A percentile compares a stretch with the other conserved stretches of the same genome.
Evolutionary conservation across 2,888 invertebrate genomes (phyloP).

Genomic region (Microdon myrmicae): DNA sequence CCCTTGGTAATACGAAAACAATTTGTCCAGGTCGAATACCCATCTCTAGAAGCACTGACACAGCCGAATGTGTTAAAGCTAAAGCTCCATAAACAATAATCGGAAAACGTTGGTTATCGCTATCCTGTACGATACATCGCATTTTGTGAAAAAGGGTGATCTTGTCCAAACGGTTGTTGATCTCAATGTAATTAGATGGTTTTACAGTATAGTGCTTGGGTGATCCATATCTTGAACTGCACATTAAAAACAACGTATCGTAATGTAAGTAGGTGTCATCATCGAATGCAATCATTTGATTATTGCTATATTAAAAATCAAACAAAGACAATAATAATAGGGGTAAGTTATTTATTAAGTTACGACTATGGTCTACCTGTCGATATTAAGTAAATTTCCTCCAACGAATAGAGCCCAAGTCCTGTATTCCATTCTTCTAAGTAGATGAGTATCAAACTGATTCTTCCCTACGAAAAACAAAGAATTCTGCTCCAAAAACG

Average conservation of each 20-base stretch:
- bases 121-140: neutral
- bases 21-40: conserved; percentile 49
- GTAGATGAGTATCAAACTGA: conserved; percentile 19
- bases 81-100: conserved; percentile 58
- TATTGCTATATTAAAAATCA: neutral
- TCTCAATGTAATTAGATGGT: conserved; percentile 57
- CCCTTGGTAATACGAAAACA: conserved; percentile 53
- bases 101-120: neutral
- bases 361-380: conserved; percentile 9
- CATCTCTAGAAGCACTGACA: conserved; percentile 58
- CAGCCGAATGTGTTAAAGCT: conserved; percentile 56
- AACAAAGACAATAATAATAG: neutral
- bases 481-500: conserved; percentile 3
- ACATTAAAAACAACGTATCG: conserved; percentile 56
- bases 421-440: conserved; percentile 24
- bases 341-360: neutral
- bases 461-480: conserved; percentile 25
- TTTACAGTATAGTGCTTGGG: conserved; percentile 1
- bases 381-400: conserved; percentile 15
- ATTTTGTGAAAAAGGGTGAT: conserved; percentile 59
- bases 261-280: conserved; percentile 55
- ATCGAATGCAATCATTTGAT: conserved; percentile 36
- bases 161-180: conserved; percentile 60
- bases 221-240: conserved; percentile 51
- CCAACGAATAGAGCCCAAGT: conserved; percentile 19